A percentile compares a stretch with the other conserved stretches of the same genome.
Conservation (phyloP, 2,113 vertebrate genomes). For the Rhipidura dahli region DNA sequence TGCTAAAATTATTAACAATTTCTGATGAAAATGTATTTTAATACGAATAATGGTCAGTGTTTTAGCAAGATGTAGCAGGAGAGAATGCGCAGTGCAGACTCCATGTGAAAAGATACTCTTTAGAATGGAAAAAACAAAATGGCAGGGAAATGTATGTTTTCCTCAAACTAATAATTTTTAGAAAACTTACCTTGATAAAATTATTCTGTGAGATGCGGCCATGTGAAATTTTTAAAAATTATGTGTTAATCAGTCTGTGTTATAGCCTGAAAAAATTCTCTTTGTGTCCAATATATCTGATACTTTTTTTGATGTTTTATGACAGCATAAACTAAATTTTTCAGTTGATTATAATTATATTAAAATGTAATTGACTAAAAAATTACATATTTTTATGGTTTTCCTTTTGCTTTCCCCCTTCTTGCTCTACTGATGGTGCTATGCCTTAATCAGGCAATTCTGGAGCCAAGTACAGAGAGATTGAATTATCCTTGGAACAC, state of each 20-base stretch:
- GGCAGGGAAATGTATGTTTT: rapidly evolving
- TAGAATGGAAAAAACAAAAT: background rate
- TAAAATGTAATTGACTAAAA: background rate
- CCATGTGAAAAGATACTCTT: background rate
- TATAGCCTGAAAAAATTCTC: background rate
- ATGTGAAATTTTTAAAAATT: background rate
- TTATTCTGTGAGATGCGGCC: rapidly evolving
- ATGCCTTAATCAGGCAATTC: background rate
- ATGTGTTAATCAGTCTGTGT: background rate
- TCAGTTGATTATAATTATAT: background rate
- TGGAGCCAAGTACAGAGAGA: background rate
- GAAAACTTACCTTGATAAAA: background rate
- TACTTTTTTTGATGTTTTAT: background rate
- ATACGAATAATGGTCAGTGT: background rate
- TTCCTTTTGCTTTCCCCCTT: background rate
- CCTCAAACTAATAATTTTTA: background rate
- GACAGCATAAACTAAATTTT: background rate
- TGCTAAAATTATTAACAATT: slow-evolving; percentile 11
- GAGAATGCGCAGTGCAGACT: background rate
- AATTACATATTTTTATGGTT: background rate
- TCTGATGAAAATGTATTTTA: slow-evolving; percentile 51
- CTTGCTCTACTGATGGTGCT: rapidly evolving
- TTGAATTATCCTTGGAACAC: background rate
- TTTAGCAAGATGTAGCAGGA: background rate
- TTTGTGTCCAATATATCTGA: background rate